Conservation (phyloP, 2,888 invertebrate genomes). For the Clistopyga incitator region DNA sequence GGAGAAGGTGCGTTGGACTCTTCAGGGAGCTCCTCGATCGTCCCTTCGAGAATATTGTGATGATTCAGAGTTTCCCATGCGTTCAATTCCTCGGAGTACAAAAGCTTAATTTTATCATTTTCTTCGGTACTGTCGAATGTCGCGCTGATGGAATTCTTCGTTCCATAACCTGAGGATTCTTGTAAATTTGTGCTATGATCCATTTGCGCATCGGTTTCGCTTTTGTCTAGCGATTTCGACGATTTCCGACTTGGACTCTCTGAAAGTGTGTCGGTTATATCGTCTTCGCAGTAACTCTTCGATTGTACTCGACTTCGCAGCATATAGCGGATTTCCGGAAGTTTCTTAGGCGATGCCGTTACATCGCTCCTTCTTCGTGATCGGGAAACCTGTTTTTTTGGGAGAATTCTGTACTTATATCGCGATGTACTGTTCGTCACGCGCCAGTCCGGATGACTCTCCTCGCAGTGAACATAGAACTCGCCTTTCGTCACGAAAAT, state of each 20-base stretch:
- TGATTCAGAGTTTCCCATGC: background rate
- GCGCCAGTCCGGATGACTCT: slow-evolving; percentile 68
- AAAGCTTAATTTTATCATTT: background rate
- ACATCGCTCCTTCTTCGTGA: background rate
- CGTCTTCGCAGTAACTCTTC: background rate
- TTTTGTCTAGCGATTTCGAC: slow-evolving; percentile 9
- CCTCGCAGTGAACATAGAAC: slow-evolving; percentile 73
- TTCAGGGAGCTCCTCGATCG: background rate
- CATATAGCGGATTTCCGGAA: slow-evolving; percentile 19
- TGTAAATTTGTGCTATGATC: background rate
- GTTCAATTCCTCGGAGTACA: background rate
- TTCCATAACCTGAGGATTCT: slow-evolving; percentile 29
- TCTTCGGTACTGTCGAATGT: background rate
- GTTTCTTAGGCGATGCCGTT: background rate
- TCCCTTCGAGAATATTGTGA: too few species aligned
- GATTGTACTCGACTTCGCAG: slow-evolving; percentile 22
- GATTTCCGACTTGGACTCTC: background rate
- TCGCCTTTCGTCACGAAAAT: slow-evolving; percentile 71
- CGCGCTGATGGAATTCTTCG: background rate
- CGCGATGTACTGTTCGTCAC: slow-evolving; percentile 50
- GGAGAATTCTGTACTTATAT: slow-evolving; percentile 68
- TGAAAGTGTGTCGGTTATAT: background rate
- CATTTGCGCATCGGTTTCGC: background rate
- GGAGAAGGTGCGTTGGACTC: background rate
- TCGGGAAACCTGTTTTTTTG: background rate